Percentiles rank a stretch among this genome's conserved stretches.
Conservation (phyloP, 2,888 invertebrate species). For the Platypus cylindrus region DNA sequence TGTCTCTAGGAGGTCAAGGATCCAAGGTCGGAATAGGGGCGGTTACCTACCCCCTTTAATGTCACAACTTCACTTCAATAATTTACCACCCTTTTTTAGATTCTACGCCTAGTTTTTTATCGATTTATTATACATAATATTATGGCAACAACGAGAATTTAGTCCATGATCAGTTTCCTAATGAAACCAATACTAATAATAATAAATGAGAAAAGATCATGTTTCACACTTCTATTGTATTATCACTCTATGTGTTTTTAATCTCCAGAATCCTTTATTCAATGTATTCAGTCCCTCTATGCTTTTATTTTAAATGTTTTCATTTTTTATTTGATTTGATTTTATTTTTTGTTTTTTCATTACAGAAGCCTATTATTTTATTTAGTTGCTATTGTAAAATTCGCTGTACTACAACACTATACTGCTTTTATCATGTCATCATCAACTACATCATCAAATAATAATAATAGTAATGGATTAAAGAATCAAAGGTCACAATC, state of each 20-base stretch:
- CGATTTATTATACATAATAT: too few species aligned
- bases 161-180: too few species aligned
- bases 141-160: too few species aligned
- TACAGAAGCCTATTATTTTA: slow-evolving; percentile 13
- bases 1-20: slow-evolving; percentile 28
- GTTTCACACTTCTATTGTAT: too few species aligned
- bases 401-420: too few species aligned
- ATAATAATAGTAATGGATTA: too few species aligned
- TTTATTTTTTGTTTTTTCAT: slow-evolving; percentile 11
- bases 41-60: slow-evolving; percentile 23
- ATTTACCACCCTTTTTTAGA: slow-evolving; percentile 3
- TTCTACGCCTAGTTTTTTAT: slow-evolving; percentile 1
- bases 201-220: too few species aligned
- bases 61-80: slow-evolving; percentile 11
- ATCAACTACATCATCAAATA: slow-evolving; percentile 30
- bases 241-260: too few species aligned
- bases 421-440: slow-evolving; percentile 29
- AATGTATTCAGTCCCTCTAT: too few species aligned
- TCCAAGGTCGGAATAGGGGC: slow-evolving; percentile 22
- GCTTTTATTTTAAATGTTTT: too few species aligned
- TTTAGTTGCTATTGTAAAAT: slow-evolving; percentile 8
- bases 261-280: too few species aligned
- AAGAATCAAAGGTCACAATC: slow-evolving; percentile 31
- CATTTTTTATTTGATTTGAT: slow-evolving; percentile 9
- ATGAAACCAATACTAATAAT: too few species aligned